These are phyloP conservation scores for Bradypodion ventrale DNA, from an alignment of 2,797 vertebrate genomes.

Conservation along the genomic window DNA sequence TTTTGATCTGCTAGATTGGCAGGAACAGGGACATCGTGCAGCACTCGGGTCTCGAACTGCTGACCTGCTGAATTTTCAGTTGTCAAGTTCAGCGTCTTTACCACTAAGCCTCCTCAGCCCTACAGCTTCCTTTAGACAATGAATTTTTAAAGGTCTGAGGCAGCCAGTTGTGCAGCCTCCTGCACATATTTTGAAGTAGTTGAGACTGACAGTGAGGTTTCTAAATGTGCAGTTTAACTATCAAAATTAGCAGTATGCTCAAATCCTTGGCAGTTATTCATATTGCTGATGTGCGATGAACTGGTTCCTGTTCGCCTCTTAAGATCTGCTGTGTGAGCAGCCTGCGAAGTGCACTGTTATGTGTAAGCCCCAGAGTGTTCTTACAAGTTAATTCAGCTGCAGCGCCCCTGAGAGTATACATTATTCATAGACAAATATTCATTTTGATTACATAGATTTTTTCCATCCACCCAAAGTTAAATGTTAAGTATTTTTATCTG, in stretches of 20 bases:
- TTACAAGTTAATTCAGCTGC: slow-evolving; percentile 34
- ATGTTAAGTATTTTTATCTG: slow-evolving; percentile 33
- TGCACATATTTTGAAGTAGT: not conserved
- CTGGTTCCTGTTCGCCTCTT: not conserved
- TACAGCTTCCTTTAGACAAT: not conserved
- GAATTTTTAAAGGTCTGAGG: not conserved
- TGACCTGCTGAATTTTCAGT: too few relatives aligned
- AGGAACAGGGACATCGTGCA: too few relatives aligned
- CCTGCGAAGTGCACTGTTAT: slow-evolving; percentile 25
- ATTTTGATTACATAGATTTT: slow-evolving; percentile 38
- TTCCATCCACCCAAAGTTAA: slow-evolving; percentile 21
- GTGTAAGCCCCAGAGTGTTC: slow-evolving; percentile 5
- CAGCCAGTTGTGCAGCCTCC: not conserved
- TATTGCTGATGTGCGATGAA: not conserved
- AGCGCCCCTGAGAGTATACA: slow-evolving; percentile 34
- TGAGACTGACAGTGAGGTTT: not conserved
- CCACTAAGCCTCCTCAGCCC: too few relatives aligned
- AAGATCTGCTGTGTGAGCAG: slow-evolving; percentile 17
- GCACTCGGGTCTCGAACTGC: too few relatives aligned
- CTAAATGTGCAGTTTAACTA: not conserved
- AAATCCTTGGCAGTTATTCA: not conserved
- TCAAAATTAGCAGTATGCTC: not conserved
- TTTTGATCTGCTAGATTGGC: too few relatives aligned
- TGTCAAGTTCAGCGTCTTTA: too few relatives aligned
- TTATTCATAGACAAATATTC: slow-evolving; percentile 40